phyloP scores from a whole-genome alignment of 2,113 vertebrate species.

The Jaculus jaculus region DNA sequence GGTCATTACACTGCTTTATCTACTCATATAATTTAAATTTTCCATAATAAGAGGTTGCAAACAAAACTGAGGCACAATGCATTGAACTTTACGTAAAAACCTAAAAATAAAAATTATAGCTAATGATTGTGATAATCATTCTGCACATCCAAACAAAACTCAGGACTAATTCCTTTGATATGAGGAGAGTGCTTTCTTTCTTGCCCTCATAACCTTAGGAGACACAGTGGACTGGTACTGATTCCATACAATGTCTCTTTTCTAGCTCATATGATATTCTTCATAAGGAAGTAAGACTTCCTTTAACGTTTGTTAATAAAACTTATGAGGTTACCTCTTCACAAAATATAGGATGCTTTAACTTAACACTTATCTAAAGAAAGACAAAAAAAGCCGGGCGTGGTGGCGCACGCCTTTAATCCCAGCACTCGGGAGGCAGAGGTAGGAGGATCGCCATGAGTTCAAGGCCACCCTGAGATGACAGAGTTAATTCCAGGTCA shows the following conservation, averaged over 20 bases:
- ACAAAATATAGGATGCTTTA: conserved; percentile 1
- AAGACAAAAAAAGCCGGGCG: not conserved
- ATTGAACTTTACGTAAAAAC: not conserved
- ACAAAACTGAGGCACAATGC: conserved; percentile 20
- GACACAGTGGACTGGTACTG: not conserved
- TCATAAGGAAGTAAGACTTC: conserved; percentile 7
- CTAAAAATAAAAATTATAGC: conserved; percentile 29
- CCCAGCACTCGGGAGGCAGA: no score
- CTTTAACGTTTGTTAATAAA: conserved; percentile 13
- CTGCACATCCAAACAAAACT: not conserved
- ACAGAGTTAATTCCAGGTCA: no score
- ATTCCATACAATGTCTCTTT: conserved; percentile 7
- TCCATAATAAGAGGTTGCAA: not conserved
- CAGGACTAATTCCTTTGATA: conserved; percentile 49
- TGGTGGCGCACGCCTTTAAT: no score
- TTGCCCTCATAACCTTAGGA: not conserved
- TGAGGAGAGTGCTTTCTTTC: conserved; percentile 20
- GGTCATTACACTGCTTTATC: not conserved
- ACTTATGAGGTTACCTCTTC: conserved; percentile 22
- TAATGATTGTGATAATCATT: not conserved
- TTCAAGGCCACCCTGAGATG: no score
- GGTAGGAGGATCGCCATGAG: no score
- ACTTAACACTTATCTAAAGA: not conserved
- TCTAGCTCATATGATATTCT: conserved; percentile 1
- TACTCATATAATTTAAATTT: conserved; percentile 19